Conservation (phyloP, 2,888 invertebrate species). For the Phyto melanocephala region DNA sequence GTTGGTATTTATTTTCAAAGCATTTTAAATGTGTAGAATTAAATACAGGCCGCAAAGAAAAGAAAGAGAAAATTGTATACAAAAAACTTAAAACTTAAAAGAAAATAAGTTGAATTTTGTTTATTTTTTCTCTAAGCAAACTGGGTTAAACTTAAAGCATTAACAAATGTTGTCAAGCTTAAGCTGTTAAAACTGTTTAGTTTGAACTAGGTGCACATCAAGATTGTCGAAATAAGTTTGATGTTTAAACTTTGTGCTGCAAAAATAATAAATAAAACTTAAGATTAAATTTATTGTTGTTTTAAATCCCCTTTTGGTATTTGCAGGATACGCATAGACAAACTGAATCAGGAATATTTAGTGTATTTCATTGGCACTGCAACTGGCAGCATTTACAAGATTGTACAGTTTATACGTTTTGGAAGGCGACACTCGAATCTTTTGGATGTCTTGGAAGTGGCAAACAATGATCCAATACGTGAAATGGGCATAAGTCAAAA, state of each 20-base stretch:
- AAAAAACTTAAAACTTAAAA: neutral
- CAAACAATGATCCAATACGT: slow-evolving; percentile 92
- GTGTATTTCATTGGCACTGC: slow-evolving; percentile 95
- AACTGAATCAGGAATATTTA: slow-evolving; percentile 85
- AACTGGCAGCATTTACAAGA: slow-evolving; percentile 93
- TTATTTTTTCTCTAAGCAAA: neutral
- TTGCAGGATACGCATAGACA: slow-evolving; percentile 78
- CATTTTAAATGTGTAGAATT: neutral
- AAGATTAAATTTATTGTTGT: neutral
- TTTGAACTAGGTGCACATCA: neutral
- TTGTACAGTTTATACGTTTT: slow-evolving; percentile 92
- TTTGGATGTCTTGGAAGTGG: slow-evolving; percentile 94
- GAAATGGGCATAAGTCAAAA: slow-evolving; percentile 92
- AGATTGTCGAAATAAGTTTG: neutral
- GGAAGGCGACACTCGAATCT: slow-evolving; percentile 91
- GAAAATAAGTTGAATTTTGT: neutral
- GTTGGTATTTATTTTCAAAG: neutral
- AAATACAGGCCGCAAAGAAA: neutral
- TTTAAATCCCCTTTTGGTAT: neutral
- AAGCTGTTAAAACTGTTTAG: neutral
- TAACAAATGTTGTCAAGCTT: neutral
- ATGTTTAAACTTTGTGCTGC: no score
- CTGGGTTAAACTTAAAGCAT: slow-evolving; percentile 14
- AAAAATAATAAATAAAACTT: neutral
- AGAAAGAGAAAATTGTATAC: neutral